Conservation (phyloP, 2,797 vertebrate genomes). For the Microtus californicus region DNA sequence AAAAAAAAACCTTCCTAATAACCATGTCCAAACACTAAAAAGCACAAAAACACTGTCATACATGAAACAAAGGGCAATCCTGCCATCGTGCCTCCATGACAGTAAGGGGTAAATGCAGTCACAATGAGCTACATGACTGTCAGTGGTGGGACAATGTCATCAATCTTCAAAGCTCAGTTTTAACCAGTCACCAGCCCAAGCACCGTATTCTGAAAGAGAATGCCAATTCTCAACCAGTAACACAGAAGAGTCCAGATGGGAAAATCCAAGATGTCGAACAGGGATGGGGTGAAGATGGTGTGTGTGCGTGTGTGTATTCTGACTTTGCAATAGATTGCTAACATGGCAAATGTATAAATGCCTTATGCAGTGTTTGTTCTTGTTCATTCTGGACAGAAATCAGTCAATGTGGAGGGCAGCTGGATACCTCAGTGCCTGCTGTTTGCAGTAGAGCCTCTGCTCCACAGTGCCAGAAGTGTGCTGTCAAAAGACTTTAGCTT, state of each 20-base stretch:
- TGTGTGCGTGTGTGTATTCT: neutral
- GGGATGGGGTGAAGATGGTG: too few relatives aligned
- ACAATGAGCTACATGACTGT: neutral
- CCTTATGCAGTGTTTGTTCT: accelerated
- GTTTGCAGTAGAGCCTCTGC: neutral
- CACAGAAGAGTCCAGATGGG: neutral
- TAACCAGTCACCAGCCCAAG: neutral
- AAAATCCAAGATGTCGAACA: neutral
- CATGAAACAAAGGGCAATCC: neutral
- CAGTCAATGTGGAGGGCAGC: neutral
- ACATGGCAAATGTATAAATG: too few relatives aligned
- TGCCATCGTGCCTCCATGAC: neutral
- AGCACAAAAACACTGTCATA: neutral
- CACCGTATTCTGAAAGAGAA: neutral
- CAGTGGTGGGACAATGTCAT: neutral
- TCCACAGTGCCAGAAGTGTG: neutral
- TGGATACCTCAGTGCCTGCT: neutral
- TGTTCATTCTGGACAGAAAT: neutral
- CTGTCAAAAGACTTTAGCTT: neutral
- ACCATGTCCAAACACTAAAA: neutral
- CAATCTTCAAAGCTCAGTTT: neutral
- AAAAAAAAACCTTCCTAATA: neutral
- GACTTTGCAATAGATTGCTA: too few relatives aligned
- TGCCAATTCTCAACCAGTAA: neutral
- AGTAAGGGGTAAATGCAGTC: neutral